Conservation (phyloP, 2,113 vertebrate species). For the Connochaetes taurinus region DNA sequence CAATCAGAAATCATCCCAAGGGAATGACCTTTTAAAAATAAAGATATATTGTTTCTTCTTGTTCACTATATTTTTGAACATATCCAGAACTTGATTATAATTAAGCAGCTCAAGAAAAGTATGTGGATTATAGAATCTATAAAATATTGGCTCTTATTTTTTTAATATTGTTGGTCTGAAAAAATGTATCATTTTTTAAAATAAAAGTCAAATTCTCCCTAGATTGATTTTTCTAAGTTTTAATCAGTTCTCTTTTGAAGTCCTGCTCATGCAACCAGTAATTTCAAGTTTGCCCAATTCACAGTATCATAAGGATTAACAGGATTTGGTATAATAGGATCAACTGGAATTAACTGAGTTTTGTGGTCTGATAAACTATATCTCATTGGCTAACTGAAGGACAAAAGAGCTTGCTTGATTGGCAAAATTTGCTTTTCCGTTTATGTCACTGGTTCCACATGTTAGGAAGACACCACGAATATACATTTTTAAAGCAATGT, state of each 20-base stretch:
- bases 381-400: neutral
- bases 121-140: neutral
- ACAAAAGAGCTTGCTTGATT: neutral
- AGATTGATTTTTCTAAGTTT: neutral
- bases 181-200: neutral
- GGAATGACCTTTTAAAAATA: neutral
- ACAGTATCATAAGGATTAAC: neutral
- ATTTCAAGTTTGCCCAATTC: neutral
- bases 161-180: slow-evolving; percentile 4
- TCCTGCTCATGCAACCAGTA: neutral
- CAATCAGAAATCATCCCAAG: neutral
- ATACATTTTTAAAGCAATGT: neutral
- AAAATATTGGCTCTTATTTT: slow-evolving; percentile 8
- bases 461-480: neutral
- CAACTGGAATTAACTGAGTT: neutral
- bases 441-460: neutral
- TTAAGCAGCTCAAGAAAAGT: neutral
- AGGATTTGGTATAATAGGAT: neutral
- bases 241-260: slow-evolving; percentile 26
- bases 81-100: neutral
- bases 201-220: neutral
- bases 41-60: neutral
- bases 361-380: neutral
- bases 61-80: neutral
- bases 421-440: neutral